Evolutionary conservation across 2,888 invertebrate species (phyloP).

Genomic region (Athalia cordata): DNA sequence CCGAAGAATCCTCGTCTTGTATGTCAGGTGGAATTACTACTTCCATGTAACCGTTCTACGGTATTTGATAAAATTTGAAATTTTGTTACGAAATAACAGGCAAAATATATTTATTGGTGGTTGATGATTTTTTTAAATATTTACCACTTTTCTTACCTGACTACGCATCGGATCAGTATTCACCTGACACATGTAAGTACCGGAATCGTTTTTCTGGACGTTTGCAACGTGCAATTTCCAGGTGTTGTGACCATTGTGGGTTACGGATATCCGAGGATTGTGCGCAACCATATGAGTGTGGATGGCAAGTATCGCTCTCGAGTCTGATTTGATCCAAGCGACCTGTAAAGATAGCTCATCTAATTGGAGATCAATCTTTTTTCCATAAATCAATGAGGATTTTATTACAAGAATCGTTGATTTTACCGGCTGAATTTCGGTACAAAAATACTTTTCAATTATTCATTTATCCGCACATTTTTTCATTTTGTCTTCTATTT

Average conservation of each 20-base stretch:
- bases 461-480: background rate
- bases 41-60: conserved; percentile 89
- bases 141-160: conserved; percentile 78
- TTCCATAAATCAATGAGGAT: background rate
- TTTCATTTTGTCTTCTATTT: background rate
- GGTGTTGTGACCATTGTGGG: conserved; percentile 94
- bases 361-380: background rate
- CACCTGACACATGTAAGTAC: conserved; percentile 96
- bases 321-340: conserved; percentile 94
- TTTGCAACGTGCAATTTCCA: conserved; percentile 94
- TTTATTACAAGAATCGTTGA: too few relatives aligned
- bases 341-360: conserved; percentile 76
- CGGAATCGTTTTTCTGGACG: conserved; percentile 93
- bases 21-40: conserved; percentile 93
- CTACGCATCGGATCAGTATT: conserved; percentile 94
- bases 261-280: conserved; percentile 89
- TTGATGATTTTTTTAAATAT: conserved; percentile 45
- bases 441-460: too few relatives aligned
- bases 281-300: conserved; percentile 93
- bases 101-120: background rate
- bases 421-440: too few relatives aligned
- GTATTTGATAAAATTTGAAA: conserved; percentile 47
- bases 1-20: conserved; percentile 83
- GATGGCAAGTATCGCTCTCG: conserved; percentile 91
- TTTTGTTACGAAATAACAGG: background rate